Evolutionary conservation across 2,888 invertebrate genomes (phyloP).

Genomic region (Plemyria rubiginata): DNA sequence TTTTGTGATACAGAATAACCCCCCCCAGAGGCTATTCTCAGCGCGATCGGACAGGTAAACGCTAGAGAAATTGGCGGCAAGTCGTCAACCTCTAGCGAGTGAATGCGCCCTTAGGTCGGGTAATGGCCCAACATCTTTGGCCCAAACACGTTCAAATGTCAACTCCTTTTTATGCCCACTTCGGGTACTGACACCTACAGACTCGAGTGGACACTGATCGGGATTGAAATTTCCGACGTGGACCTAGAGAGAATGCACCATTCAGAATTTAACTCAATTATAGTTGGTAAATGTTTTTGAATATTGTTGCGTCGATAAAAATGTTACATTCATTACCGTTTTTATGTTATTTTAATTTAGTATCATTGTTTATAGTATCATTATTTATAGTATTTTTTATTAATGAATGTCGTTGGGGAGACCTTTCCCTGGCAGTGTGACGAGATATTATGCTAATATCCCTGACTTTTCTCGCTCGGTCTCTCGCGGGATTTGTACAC

Average conservation of each 20-base stretch:
- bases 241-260: conserved; percentile 5
- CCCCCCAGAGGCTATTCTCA: background rate
- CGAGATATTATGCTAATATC: no score
- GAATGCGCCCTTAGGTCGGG: conserved; percentile 42
- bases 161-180: conserved; percentile 63
- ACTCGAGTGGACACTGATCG: conserved; percentile 28
- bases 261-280: background rate
- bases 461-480: no score
- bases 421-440: no score
- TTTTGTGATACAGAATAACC: background rate
- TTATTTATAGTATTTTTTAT: no score
- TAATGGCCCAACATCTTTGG: conserved; percentile 68
- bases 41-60: background rate
- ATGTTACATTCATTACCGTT: no score
- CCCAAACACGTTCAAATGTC: conserved; percentile 68
- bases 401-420: no score
- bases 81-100: background rate
- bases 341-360: no score
- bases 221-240: conserved; percentile 23
- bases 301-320: no score
- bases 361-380: no score
- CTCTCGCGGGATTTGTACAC: no score
- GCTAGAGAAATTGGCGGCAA: background rate
- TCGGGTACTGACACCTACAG: conserved; percentile 29
- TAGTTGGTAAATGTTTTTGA: background rate